These are phyloP conservation scores for Balaeniceps rex DNA, from an alignment of 2,113 vertebrate species.

Conservation along the genomic window DNA sequence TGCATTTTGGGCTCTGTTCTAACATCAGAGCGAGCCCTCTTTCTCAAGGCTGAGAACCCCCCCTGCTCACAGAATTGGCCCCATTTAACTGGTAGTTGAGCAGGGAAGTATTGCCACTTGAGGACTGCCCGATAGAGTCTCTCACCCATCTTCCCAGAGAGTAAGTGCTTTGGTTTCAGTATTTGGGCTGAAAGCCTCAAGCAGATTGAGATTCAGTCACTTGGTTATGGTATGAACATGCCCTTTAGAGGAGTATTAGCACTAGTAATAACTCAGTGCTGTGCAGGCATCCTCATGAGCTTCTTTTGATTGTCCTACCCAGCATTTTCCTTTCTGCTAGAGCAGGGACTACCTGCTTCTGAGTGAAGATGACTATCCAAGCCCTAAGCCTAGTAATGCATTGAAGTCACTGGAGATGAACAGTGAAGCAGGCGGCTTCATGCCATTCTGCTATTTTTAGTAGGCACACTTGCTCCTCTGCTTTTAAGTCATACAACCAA, in stretches of 20 bases:
- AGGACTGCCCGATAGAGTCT: background rate
- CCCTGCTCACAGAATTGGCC: background rate
- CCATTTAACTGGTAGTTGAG: background rate
- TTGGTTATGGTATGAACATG: background rate
- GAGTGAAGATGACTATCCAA: background rate
- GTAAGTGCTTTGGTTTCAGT: background rate
- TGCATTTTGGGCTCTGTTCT: background rate
- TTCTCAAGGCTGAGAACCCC: background rate
- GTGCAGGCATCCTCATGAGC: background rate
- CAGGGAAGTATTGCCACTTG: background rate
- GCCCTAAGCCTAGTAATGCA: background rate
- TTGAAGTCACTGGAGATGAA: background rate
- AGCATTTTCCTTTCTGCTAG: background rate
- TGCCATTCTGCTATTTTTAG: background rate
- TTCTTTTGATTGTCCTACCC: background rate
- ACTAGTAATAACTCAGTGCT: background rate
- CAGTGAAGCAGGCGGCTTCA: background rate
- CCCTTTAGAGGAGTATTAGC: background rate
- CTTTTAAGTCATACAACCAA: background rate
- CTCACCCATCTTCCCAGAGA: background rate
- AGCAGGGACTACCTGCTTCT: background rate
- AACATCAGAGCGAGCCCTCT: rapidly evolving
- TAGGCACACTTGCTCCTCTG: background rate
- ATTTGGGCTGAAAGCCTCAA: background rate
- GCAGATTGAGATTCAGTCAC: background rate